phyloP scores from a whole-genome alignment of 2,797 vertebrate genomes.

The Dallia pectoralis region DNA sequence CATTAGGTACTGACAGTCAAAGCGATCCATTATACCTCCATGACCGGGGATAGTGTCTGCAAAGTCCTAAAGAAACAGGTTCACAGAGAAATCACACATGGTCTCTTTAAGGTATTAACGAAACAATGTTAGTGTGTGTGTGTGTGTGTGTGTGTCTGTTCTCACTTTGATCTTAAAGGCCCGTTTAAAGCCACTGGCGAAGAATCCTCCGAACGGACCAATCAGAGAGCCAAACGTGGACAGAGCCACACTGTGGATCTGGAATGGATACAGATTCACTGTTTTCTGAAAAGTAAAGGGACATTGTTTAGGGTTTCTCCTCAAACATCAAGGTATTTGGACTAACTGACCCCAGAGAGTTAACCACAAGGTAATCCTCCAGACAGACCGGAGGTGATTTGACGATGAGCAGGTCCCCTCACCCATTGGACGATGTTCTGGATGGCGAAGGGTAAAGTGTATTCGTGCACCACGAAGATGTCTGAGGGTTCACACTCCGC shows the following conservation, averaged over 20 bases:
- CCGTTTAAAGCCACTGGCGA: conserved; percentile 97
- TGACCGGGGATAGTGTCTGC: conserved; percentile 95
- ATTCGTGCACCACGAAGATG: conserved; percentile 88
- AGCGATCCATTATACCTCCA: conserved; percentile 96
- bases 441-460: conserved; percentile 80
- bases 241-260: conserved; percentile 92
- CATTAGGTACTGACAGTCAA: conserved; percentile 98
- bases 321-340: not conserved
- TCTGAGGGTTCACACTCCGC: conserved; percentile 89
- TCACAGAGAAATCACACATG: conserved; percentile 15
- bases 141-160: not conserved
- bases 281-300: conserved; percentile 71
- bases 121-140: not conserved
- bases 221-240: conserved; percentile 92
- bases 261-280: conserved; percentile 89
- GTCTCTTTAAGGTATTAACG: not conserved
- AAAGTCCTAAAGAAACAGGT: conserved; percentile 81
- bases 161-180: conserved; percentile 98
- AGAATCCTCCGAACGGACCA: conserved; percentile 95
- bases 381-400: not conserved
- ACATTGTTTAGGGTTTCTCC: not conserved
- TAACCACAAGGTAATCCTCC: not conserved
- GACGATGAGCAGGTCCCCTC: conserved; percentile 37
- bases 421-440: conserved; percentile 81
- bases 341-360: not conserved